phyloP scores from a whole-genome alignment of 2,113 vertebrate species.

The human region GRCh38 chr3:50684001-50684500 shows the following conservation, averaged over 20 bases:
- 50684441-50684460: conserved; percentile 8
- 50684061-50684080: background rate
- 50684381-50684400: background rate
- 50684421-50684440: conserved; percentile 19
- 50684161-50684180: background rate
- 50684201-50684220: background rate
- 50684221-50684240: background rate
- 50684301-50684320: background rate
- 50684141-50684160: background rate
- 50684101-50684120: background rate
- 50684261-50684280: conserved; percentile 13
- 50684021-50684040: background rate
- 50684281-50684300: background rate
- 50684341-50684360: background rate
- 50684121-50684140: conserved; percentile 9
- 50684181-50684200: background rate
- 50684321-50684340: background rate
- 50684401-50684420: conserved; percentile 28
- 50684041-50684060: conserved; percentile 7
- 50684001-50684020: background rate
- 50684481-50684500: conserved; percentile 19
- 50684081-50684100: background rate
- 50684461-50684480: background rate
- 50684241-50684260: background rate
- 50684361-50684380: conserved; percentile 24